Evolutionary conservation across 2,888 invertebrate species (phyloP), one percentile per base, ranked within the genome.

Genomic region (Calameuta pallipes): DNA sequence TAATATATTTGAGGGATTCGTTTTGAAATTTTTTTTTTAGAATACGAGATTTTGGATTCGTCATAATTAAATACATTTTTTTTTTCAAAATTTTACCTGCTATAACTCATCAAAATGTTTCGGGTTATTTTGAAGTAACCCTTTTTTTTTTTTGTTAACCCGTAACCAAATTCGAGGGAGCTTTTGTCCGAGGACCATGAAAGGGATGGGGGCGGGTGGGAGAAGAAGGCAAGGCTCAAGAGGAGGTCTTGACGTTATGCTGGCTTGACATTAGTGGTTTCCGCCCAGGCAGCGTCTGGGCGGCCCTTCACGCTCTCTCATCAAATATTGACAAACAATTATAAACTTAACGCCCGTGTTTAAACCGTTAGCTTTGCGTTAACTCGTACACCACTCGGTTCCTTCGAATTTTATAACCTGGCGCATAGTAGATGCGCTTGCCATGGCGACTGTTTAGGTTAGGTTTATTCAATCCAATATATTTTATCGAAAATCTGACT

Each of bases 271-370:
- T 70, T 70, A 70, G 70, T 70, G 70, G 70, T 70, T 70, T 70
- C 70, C 70, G 30, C 11, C 70, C 33, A 33, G 70, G 31, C 70
- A 33, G 70, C 30, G 70, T 12, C 33, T 12, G 70, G 70, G 30
- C 70, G 70, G 31, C 30, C 12, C 70, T 70, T 74, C 31, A 56
- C 69, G 69, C 69, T 34, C 69, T 73, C 71, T 75, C 76, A 73
- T 78, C 78, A 78, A 78, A 78, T 78, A 78, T 78, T 78, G 78
- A 78, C 78, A 78, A 78, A 78, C 78, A 78, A 78, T 78, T 78
- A 78, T 78, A 78, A 78, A 78, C 78, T 78, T 78, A 78, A 78
- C 78, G 78, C 78, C 78, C 78, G 75, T 41, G 41, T 78, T 78
- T 37, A 75, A 78, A 78, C 78, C 75, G 78, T 78, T 75, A 76